Percentiles rank a stretch among this genome's conserved stretches.
phyloP scores from a whole-genome alignment of 2,888 invertebrate genomes.

The Eupeodes luniger region DNA sequence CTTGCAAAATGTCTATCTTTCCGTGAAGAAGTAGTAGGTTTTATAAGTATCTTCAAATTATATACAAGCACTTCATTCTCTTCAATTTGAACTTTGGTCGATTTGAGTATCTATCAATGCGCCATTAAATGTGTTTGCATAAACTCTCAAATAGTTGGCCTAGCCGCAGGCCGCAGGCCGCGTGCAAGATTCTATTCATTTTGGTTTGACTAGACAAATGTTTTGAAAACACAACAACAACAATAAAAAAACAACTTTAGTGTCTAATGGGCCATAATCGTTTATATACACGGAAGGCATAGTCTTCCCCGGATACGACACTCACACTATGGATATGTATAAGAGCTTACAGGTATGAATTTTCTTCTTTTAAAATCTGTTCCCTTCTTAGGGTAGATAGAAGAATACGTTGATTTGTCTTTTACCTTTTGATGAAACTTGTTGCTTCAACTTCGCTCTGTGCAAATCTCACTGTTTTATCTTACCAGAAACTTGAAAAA shows the following conservation, averaged over 20 bases:
- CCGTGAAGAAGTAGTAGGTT: too few relatives aligned
- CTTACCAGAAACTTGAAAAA: too few relatives aligned
- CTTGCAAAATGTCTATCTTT: constrained; percentile 33
- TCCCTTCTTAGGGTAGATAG: too few relatives aligned
- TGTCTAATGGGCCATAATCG: constrained; percentile 67
- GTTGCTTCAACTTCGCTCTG: too few relatives aligned
- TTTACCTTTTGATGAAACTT: too few relatives aligned
- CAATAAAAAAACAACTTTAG: constrained; percentile 50
- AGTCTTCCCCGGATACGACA: constrained; percentile 35
- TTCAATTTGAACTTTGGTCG: constrained; percentile 69
- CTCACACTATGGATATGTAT: background rate
- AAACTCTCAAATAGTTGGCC: constrained; percentile 28
- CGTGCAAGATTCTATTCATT: constrained; percentile 18
- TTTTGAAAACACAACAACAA: constrained; percentile 50
- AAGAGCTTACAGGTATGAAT: too few relatives aligned
- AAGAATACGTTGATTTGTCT: too few relatives aligned
- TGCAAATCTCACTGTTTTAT: too few relatives aligned
- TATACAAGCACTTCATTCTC: constrained; percentile 50
- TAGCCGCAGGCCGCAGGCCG: background rate
- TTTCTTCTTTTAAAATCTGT: too few relatives aligned
- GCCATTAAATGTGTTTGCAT: constrained; percentile 61
- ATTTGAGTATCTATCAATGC: constrained; percentile 67
- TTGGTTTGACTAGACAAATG: constrained; percentile 43
- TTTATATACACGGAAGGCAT: background rate
- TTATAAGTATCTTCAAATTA: constrained; percentile 36